Evolutionary conservation across 2,113 vertebrate genomes (phyloP).

Genomic region (Cynocephalus volans): DNA sequence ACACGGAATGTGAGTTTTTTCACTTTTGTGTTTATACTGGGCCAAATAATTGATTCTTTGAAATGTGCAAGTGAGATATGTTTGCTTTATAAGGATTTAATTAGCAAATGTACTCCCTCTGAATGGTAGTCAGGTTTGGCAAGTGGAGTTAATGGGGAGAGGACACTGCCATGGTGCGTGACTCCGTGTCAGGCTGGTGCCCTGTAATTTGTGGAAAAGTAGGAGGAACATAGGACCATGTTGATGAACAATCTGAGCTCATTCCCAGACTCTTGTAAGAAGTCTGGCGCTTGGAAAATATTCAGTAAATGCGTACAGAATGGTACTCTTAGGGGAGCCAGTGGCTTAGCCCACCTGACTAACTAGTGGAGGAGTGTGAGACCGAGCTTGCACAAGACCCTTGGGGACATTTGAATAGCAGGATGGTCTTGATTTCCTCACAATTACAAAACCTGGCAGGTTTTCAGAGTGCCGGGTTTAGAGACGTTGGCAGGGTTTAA

Average conservation of each 20-base stretch:
- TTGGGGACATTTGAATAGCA: neutral
- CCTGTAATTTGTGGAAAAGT: neutral
- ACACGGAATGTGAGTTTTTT: slow-evolving; percentile 39
- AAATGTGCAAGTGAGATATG: neutral
- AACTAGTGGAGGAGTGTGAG: neutral
- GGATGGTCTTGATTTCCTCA: slow-evolving; percentile 6
- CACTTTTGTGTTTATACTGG: neutral
- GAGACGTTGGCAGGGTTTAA: neutral
- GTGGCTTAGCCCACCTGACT: neutral
- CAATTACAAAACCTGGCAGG: neutral
- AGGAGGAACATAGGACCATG: neutral
- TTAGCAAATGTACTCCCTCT: neutral
- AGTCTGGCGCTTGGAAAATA: neutral
- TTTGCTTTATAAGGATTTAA: neutral
- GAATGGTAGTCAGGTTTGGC: neutral
- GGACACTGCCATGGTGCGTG: neutral
- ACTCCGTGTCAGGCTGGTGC: neutral
- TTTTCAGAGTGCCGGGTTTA: neutral
- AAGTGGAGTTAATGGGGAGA: neutral
- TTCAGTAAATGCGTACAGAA: neutral
- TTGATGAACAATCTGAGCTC: neutral
- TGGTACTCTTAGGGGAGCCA: neutral
- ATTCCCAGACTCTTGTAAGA: neutral
- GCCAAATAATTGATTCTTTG: neutral
- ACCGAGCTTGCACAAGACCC: neutral